Evolutionary conservation across 1,140 invertebrate genomes (phyloP).

Genomic region (Drosophila kepulauana): DNA sequence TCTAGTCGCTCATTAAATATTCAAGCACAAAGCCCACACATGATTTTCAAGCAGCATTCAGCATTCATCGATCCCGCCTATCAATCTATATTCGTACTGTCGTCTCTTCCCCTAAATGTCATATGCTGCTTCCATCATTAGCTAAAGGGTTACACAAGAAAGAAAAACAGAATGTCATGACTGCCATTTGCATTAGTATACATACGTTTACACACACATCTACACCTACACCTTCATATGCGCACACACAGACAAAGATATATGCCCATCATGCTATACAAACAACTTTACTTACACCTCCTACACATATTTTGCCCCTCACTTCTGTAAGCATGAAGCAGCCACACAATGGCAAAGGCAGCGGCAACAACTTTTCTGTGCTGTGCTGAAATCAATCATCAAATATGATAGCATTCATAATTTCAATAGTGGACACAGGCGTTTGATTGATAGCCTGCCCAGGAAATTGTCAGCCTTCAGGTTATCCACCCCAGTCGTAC

Average conservation of each 20-base stretch:
- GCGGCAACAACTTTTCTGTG: slow-evolving; percentile 31
- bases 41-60: slow-evolving; percentile 15
- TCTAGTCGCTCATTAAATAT: background rate
- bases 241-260: slow-evolving; percentile 23
- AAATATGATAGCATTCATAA: slow-evolving; percentile 80
- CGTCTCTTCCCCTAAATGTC: slow-evolving; percentile 49
- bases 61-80: slow-evolving; percentile 13
- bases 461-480: slow-evolving; percentile 32
- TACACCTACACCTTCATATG: background rate
- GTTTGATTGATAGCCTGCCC: slow-evolving; percentile 71
- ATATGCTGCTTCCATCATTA: slow-evolving; percentile 71
- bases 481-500: slow-evolving; percentile 6
- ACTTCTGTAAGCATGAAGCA: background rate
- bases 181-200: slow-evolving; percentile 66
- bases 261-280: slow-evolving; percentile 60
- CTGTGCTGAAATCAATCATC: slow-evolving; percentile 73
- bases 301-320: background rate
- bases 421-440: slow-evolving; percentile 77
- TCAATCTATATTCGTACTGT: slow-evolving; percentile 48
- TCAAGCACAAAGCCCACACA: background rate
- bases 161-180: slow-evolving; percentile 74
- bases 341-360: slow-evolving; percentile 43
- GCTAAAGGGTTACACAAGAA: slow-evolving; percentile 76
- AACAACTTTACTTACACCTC: slow-evolving; percentile 32
- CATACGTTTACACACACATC: slow-evolving; percentile 43